These are phyloP conservation scores for Tryphoninae sp. DNA, from an alignment of 2,888 invertebrate genomes.

Conservation along the genomic window DNA sequence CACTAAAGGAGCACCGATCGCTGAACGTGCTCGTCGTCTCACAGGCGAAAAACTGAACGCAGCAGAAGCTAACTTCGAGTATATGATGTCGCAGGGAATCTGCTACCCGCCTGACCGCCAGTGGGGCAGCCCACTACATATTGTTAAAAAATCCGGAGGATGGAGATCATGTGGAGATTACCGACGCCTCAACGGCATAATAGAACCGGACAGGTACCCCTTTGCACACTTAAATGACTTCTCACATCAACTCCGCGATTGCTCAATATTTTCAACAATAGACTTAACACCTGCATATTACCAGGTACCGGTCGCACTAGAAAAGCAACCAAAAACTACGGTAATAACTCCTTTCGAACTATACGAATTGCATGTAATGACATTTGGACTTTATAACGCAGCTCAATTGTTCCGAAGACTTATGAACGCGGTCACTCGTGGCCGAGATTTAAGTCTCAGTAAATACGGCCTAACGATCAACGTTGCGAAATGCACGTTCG, in stretches of 20 bases:
- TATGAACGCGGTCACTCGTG: constrained; percentile 62
- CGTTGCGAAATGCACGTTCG: too few species aligned
- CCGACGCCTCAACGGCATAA: constrained; percentile 70
- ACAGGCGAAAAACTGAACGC: constrained; percentile 69
- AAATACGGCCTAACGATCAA: too few species aligned
- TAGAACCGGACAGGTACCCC: constrained; percentile 75
- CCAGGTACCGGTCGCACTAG: constrained; percentile 69
- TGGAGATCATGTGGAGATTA: constrained; percentile 73
- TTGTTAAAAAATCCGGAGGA: constrained; percentile 66
- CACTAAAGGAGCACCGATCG: constrained; percentile 75
- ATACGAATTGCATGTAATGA: constrained; percentile 68
- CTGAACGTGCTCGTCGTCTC: constrained; percentile 73
- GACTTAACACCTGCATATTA: constrained; percentile 69
- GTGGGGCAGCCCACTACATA: constrained; percentile 78
- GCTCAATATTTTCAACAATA: constrained; percentile 69
- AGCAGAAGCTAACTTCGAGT: constrained; percentile 73
- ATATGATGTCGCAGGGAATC: constrained; percentile 76
- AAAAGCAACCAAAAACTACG: constrained; percentile 71
- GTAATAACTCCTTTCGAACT: constrained; percentile 71
- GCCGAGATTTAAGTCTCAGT: constrained; percentile 23
- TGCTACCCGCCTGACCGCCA: constrained; percentile 78
- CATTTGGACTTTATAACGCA: constrained; percentile 69
- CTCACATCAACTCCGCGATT: constrained; percentile 65
- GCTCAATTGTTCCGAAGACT: constrained; percentile 70
- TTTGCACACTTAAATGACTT: constrained; percentile 74